Percentiles rank a stretch among this genome's conserved stretches.
Conservation (phyloP, 2,797 vertebrate species). For the Chrosomus eos region DNA sequence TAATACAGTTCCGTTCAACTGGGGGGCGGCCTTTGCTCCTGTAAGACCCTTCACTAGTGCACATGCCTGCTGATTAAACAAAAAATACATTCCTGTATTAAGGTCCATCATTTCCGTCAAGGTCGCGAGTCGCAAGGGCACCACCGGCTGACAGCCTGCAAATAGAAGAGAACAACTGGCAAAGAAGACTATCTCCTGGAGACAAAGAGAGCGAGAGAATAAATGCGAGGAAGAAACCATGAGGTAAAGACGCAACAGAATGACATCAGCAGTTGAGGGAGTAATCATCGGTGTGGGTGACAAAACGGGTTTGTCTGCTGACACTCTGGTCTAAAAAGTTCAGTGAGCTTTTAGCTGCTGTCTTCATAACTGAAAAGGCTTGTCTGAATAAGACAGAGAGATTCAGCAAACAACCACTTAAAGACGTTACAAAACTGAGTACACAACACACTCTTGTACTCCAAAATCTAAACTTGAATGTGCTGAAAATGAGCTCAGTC, state of each 20-base stretch:
- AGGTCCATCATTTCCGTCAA: constrained; percentile 53
- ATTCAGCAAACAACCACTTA: constrained; percentile 1
- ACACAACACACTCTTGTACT: constrained; percentile 3
- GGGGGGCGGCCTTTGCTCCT: constrained; percentile 51
- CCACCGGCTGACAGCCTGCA: constrained; percentile 48
- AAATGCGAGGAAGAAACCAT: constrained; percentile 23
- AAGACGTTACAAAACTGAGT: neutral
- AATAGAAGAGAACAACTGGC: constrained; percentile 48
- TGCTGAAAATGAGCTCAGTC: constrained; percentile 12
- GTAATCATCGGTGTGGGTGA: constrained; percentile 58
- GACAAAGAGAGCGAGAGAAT: constrained; percentile 14
- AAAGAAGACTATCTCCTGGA: neutral
- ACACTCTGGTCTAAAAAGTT: constrained; percentile 46
- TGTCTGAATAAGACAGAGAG: neutral
- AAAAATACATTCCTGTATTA: constrained; percentile 55
- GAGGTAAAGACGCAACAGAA: constrained; percentile 33
- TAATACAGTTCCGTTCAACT: constrained; percentile 57
- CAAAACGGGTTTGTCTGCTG: constrained; percentile 54
- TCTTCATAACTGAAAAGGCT: neutral
- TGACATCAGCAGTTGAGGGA: constrained; percentile 60
- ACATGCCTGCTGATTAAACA: constrained; percentile 52
- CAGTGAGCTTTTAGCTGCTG: constrained; percentile 23
- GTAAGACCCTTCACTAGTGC: constrained; percentile 45
- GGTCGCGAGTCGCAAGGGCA: constrained; percentile 66
- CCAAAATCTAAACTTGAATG: constrained; percentile 4